Conservation (phyloP, 2,113 vertebrate genomes). For the Asarcornis scutulata region DNA sequence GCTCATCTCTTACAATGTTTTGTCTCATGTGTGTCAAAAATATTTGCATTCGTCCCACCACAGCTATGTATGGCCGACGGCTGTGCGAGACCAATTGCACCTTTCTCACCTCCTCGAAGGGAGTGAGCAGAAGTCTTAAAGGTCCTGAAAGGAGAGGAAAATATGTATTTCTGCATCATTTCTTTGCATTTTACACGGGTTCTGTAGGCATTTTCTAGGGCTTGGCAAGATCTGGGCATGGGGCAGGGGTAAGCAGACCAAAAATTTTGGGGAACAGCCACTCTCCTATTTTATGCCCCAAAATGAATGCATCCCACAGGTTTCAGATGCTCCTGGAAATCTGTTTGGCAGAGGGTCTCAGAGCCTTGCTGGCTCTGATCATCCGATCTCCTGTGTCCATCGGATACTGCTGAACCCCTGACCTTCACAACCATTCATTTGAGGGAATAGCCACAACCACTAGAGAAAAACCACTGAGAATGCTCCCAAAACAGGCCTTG, state of each 20-base stretch:
- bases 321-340: not conserved
- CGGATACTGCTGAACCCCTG: conserved; percentile 18
- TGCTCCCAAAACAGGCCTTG: not conserved
- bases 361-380: not conserved
- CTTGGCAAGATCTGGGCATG: not conserved
- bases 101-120: not conserved
- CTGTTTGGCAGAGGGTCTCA: not conserved
- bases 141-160: not conserved
- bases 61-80: not conserved
- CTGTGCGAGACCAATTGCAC: not conserved
- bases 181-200: not conserved
- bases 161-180: not conserved
- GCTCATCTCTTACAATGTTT: not conserved
- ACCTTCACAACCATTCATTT: conserved; percentile 46
- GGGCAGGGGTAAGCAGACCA: not conserved
- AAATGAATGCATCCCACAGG: not conserved
- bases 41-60: not conserved
- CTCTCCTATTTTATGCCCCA: not conserved
- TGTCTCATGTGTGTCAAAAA: not conserved
- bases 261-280: not conserved
- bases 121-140: not conserved
- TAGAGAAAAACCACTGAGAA: not conserved
- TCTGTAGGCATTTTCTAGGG: not conserved
- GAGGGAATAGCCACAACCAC: conserved; percentile 45
- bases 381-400: not conserved